A percentile compares a stretch with the other conserved stretches of the same genome.
Conservation (phyloP, 2,797 vertebrate genomes). For the Lepidocolaptes lacrymiger region DNA sequence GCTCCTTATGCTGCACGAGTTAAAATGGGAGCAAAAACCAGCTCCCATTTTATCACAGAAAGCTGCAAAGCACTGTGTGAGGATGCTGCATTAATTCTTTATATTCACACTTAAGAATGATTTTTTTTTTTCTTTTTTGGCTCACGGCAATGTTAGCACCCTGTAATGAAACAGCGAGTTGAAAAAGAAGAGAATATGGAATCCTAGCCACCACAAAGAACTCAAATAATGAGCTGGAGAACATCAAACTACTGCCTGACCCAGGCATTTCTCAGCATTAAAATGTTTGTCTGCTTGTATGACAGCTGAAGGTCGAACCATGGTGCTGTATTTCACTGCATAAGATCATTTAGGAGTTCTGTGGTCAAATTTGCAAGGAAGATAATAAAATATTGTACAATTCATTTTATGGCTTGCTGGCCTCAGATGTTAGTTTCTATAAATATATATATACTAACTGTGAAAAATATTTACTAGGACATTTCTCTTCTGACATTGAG, state of each 20-base stretch:
- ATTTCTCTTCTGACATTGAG: slow-evolving; percentile 16
- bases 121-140: not conserved
- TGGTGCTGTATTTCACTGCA: not conserved
- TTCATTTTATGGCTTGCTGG: slow-evolving; percentile 13
- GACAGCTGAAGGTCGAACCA: not conserved
- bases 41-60: slow-evolving; percentile 7
- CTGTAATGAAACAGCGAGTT: not conserved
- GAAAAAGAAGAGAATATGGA: not conserved
- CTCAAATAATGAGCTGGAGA: not conserved
- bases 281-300: not conserved
- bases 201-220: not conserved
- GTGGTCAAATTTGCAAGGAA: not conserved
- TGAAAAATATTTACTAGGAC: slow-evolving; percentile 3
- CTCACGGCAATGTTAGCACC: not conserved
- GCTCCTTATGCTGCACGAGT: not conserved
- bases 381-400: not conserved
- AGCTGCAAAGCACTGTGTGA: not conserved
- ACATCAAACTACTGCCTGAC: not conserved
- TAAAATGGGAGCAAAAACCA: slow-evolving; percentile 9
- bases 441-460: slow-evolving; percentile 8
- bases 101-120: not conserved
- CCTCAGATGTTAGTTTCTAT: slow-evolving; percentile 31
- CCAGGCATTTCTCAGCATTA: not conserved
- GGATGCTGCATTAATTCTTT: not conserved
- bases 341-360: not conserved